A percentile compares a stretch with the other conserved stretches of the same genome.
Conservation (phyloP, 2,797 vertebrate species). For the Melanotaenia boesemani region DNA sequence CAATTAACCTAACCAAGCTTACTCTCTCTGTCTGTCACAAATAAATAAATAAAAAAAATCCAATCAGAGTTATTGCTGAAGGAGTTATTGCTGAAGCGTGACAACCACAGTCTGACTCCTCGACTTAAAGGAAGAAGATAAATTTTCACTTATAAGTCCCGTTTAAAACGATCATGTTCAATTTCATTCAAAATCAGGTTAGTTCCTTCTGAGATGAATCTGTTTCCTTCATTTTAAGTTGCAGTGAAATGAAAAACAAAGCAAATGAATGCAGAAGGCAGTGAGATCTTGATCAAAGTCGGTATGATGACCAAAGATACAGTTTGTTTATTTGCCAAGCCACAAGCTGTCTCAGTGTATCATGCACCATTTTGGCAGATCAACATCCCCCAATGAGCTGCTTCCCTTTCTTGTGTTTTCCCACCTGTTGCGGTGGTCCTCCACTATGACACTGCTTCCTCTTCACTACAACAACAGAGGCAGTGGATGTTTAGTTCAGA, state of each 20-base stretch:
- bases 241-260: conserved; percentile 34
- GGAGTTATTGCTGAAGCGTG: conserved; percentile 66
- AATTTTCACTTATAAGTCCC: conserved; percentile 51
- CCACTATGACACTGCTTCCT: background rate
- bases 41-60: conserved; percentile 39
- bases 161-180: conserved; percentile 58
- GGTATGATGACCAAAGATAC: conserved; percentile 50
- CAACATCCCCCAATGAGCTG: conserved; percentile 10
- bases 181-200: conserved; percentile 41
- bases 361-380: conserved; percentile 33
- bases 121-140: conserved; percentile 62
- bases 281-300: conserved; percentile 60
- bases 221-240: conserved; percentile 42
- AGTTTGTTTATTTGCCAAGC: conserved; percentile 47
- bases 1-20: conserved; percentile 65
- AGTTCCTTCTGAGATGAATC: conserved; percentile 31
- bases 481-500: background rate
- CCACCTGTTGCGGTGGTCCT: background rate
- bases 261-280: conserved; percentile 41
- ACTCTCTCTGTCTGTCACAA: conserved; percentile 37
- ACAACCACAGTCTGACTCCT: conserved; percentile 62
- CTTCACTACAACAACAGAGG: background rate
- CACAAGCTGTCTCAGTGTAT: conserved; percentile 20
- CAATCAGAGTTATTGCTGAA: conserved; percentile 69
- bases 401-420: background rate